Conservation (phyloP, 2,888 invertebrate genomes). For the Heterodera filipjevi region DNA sequence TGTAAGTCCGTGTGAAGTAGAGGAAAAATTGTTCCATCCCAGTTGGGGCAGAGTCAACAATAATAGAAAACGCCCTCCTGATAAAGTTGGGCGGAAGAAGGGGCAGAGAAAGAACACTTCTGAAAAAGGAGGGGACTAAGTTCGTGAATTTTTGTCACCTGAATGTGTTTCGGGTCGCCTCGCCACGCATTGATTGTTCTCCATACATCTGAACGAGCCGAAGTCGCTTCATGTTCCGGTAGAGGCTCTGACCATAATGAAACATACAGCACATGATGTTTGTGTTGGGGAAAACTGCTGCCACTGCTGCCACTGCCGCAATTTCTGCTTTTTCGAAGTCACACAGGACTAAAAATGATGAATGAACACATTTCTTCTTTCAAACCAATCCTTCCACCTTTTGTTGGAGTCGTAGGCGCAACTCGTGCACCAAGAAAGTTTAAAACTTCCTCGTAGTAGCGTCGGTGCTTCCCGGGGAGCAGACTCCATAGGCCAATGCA, state of each 20-base stretch:
- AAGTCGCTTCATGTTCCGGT: background rate
- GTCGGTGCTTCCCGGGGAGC: no score
- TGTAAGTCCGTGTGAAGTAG: background rate
- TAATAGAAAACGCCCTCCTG: background rate
- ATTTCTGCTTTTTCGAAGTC: constrained; percentile 2
- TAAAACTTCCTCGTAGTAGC: no score
- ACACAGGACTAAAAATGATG: background rate
- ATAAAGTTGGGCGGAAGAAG: background rate
- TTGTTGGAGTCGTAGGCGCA: no score
- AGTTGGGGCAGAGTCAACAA: background rate
- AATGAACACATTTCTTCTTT: no score
- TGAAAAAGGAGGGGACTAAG: background rate
- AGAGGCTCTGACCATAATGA: constrained; percentile 5
- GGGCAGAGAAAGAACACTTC: background rate
- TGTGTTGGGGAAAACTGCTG: background rate
- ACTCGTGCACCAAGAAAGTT: no score
- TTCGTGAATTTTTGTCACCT: no score
- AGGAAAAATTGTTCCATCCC: background rate
- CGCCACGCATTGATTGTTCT: no score
- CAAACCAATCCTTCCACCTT: no score
- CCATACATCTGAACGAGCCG: no score
- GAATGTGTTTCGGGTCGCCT: no score
- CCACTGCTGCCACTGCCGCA: no score
- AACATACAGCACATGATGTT: background rate
- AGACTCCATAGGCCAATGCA: no score